Percentiles rank a stretch among this genome's conserved stretches.
Evolutionary conservation across 2,888 invertebrate genomes (phyloP).

Genomic region (Acanthosepion lycidas): DNA sequence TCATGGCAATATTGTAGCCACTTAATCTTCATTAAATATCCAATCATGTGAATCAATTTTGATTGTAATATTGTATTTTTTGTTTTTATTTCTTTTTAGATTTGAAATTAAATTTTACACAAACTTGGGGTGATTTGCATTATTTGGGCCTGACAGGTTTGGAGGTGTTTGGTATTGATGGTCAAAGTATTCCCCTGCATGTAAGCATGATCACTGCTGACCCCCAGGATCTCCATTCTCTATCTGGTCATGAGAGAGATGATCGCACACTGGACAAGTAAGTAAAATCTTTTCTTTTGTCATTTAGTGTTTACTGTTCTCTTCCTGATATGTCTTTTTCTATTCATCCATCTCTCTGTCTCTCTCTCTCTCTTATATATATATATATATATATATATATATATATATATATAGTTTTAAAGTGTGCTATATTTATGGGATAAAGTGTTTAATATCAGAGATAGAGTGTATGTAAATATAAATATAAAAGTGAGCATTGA

Average conservation of each 20-base stretch:
- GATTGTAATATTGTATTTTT: neutral
- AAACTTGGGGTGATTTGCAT: slow-evolving; percentile 77
- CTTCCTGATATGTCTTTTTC: neutral
- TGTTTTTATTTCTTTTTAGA: slow-evolving; percentile 55
- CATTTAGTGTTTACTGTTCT: neutral
- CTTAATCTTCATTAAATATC: neutral
- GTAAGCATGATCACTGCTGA: slow-evolving; percentile 76
- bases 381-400: neutral
- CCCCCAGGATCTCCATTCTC: slow-evolving; percentile 70
- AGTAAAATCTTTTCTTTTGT: slow-evolving; percentile 50
- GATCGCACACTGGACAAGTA: slow-evolving; percentile 74
- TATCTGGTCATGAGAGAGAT: slow-evolving; percentile 72
- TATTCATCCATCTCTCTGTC: neutral
- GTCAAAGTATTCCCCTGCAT: slow-evolving; percentile 70
- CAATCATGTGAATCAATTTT: neutral
- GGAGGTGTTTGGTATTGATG: slow-evolving; percentile 75
- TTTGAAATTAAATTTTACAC: slow-evolving; percentile 73
- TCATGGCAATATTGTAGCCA: too few species aligned
- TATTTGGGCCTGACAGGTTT: slow-evolving; percentile 76
- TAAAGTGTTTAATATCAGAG: too few species aligned
- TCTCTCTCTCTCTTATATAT: neutral
- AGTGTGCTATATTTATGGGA: too few species aligned
- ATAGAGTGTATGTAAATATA: too few species aligned
- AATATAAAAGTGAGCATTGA: too few species aligned
- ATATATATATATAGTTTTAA: neutral